phyloP scores from a whole-genome alignment of 2,797 vertebrate species.

The Megalops cyprinoides region DNA sequence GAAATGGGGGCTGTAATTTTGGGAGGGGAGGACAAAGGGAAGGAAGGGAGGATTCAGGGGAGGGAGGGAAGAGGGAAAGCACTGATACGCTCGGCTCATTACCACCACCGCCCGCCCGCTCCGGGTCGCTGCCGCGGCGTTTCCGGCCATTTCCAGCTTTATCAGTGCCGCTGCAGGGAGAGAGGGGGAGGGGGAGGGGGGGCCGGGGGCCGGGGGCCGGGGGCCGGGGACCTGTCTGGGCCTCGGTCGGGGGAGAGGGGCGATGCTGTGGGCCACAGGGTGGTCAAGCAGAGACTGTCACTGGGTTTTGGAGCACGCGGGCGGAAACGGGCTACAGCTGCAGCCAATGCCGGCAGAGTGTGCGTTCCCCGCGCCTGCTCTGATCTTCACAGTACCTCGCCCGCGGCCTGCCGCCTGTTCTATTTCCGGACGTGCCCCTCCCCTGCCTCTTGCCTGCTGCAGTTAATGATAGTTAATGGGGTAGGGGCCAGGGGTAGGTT shows the following conservation, averaged over 20 bases:
- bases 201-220: too few relatives aligned
- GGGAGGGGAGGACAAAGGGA: slow-evolving; percentile 19
- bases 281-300: too few relatives aligned
- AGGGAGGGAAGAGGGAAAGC: background rate
- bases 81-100: slow-evolving; percentile 36
- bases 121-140: slow-evolving; percentile 32
- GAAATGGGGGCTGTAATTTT: slow-evolving; percentile 35
- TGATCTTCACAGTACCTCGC: background rate
- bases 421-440: background rate
- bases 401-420: background rate
- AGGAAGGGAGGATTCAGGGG: background rate
- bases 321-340: background rate
- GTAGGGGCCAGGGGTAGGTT: too few relatives aligned
- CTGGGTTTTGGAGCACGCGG: too few relatives aligned
- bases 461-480: background rate
- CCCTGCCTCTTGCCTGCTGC: background rate
- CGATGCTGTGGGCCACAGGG: too few relatives aligned
- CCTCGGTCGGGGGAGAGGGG: too few relatives aligned
- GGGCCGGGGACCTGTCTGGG: too few relatives aligned
- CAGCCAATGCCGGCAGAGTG: background rate
- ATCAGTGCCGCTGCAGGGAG: too few relatives aligned
- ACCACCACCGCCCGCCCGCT: slow-evolving; percentile 17
- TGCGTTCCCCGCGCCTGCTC: background rate
- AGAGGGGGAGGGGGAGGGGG: too few relatives aligned
- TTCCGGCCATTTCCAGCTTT: slow-evolving; percentile 12